Evolutionary conservation across 2,113 vertebrate species (phyloP).

Genomic region (Hylia prasina): DNA sequence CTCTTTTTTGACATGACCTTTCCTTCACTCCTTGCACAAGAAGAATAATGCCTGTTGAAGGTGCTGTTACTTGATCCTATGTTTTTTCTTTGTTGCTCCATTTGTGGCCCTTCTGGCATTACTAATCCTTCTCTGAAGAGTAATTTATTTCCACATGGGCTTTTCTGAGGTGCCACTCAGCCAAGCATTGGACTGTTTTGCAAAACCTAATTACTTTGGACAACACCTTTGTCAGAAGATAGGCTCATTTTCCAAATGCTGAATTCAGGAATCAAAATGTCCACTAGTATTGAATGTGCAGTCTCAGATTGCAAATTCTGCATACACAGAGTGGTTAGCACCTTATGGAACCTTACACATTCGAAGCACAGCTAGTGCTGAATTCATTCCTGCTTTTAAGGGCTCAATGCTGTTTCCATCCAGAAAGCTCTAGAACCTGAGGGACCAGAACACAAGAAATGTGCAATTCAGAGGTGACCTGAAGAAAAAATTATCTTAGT

Average conservation of each 20-base stretch:
- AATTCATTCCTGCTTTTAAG: not conserved
- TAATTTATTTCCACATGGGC: not conserved
- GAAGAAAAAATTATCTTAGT: not conserved
- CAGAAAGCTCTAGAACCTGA: not conserved
- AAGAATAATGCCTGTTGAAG: not conserved
- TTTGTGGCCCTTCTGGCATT: not conserved
- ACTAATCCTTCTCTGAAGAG: not conserved
- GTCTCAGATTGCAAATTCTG: not conserved
- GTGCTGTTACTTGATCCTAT: not conserved
- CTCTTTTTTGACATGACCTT: not conserved
- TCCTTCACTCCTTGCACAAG: not conserved
- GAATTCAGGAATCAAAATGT: not conserved
- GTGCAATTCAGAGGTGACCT: not conserved
- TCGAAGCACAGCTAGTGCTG: not conserved
- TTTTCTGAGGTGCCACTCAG: not conserved
- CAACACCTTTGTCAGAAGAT: not conserved
- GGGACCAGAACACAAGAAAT: not conserved
- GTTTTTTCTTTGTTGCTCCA: not conserved
- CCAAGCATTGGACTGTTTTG: not conserved
- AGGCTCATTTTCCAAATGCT: not conserved
- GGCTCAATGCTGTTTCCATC: not conserved
- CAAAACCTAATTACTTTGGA: conserved; percentile 25
- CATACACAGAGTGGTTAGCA: not conserved
- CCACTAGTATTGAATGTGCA: not conserved
- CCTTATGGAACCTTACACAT: not conserved